phyloP scores from a whole-genome alignment of 2,888 invertebrate genomes.

The Phyto melanocephala region DNA sequence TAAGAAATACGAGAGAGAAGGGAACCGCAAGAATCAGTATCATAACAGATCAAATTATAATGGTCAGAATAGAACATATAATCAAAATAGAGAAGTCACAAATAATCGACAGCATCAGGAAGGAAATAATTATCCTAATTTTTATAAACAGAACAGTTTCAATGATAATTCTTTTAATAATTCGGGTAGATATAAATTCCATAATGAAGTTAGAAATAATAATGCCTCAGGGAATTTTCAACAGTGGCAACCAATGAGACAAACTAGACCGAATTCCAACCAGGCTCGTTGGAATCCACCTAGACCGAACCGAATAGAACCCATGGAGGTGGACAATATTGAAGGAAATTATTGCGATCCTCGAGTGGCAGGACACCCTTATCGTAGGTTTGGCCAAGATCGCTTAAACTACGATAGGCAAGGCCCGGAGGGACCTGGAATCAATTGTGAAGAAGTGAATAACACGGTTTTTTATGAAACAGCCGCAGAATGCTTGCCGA shows the following conservation, averaged over 20 bases:
- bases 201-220: not conserved
- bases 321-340: not conserved
- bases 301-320: not conserved
- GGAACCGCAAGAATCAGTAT: no score
- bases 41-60: no score
- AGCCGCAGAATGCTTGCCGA: not conserved
- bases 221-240: not conserved
- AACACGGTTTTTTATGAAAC: conserved; percentile 11
- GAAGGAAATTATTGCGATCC: not conserved
- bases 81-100: no score
- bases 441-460: not conserved
- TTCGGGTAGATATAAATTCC: not conserved
- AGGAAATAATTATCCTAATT: no score
- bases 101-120: no score
- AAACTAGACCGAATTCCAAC: not conserved
- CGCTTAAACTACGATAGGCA: conserved; percentile 28
- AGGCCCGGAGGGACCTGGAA: conserved; percentile 4
- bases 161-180: not conserved
- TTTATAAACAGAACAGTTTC: no score
- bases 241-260: not conserved
- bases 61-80: no score
- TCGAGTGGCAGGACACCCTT: conserved; percentile 31
- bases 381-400: conserved; percentile 34
- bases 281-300: not conserved
- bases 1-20: no score